Conservation (phyloP, 2,888 invertebrate genomes). For the Aromia moschata region DNA sequence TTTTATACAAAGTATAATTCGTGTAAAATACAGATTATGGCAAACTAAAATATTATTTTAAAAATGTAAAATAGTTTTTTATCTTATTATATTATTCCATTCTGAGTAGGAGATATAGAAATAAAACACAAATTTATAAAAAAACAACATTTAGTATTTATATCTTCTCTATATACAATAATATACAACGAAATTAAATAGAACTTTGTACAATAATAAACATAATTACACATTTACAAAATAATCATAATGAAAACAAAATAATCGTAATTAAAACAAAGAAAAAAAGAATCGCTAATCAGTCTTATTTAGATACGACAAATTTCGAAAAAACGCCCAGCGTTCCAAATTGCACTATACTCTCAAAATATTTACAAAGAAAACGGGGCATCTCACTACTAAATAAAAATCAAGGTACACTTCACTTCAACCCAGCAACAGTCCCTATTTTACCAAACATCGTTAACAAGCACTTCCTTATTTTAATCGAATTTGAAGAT, state of each 20-base stretch:
- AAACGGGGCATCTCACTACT: slow-evolving; percentile 22
- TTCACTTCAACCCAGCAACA: too few species aligned
- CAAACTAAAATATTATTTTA: too few species aligned
- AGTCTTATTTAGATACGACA: slow-evolving; percentile 54
- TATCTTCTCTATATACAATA: slow-evolving; percentile 51
- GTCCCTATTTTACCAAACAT: too few species aligned
- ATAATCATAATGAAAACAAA: slow-evolving; percentile 42
- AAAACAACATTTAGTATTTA: slow-evolving; percentile 54
- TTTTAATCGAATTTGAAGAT: too few species aligned
- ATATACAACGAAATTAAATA: slow-evolving; percentile 54
- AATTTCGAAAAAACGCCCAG: slow-evolving; percentile 37
- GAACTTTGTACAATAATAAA: slow-evolving; percentile 50
- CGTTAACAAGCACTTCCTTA: too few species aligned
- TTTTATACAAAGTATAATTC: too few species aligned
- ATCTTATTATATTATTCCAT: too few species aligned
- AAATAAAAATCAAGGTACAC: slow-evolving; percentile 1
- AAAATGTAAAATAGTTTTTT: too few species aligned
- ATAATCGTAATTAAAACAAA: too few species aligned
- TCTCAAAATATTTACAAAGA: slow-evolving; percentile 19
- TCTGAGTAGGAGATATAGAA: background rate
- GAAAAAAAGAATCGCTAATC: slow-evolving; percentile 57
- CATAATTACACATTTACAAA: slow-evolving; percentile 52
- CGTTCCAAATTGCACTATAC: slow-evolving; percentile 35
- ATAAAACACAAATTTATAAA: slow-evolving; percentile 33
- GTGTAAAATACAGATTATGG: too few species aligned